phyloP scores from a whole-genome alignment of 2,888 invertebrate species.

The Tholera decimalis region DNA sequence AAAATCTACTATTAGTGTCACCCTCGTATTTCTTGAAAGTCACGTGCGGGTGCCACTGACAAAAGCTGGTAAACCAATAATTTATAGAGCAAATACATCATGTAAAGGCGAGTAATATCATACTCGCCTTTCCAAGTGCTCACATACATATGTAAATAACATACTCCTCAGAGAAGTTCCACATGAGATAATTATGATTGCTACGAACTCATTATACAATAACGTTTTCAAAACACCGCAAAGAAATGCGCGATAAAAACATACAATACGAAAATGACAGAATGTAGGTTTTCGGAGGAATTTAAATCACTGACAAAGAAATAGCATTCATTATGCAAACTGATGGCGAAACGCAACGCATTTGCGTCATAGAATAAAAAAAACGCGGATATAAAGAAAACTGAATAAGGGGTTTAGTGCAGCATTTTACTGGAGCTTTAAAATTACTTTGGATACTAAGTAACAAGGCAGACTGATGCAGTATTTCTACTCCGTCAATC shows the following conservation, averaged over 20 bases:
- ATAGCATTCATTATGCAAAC: constrained; percentile 22
- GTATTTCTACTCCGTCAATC: not conserved
- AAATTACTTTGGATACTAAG: no score
- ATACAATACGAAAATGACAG: constrained; percentile 18
- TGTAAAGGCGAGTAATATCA: not conserved
- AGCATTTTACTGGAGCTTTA: no score
- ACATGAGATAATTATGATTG: constrained; percentile 31
- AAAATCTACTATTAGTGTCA: no score
- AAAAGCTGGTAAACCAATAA: not conserved
- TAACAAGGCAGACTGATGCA: not conserved
- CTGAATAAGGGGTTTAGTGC: not conserved
- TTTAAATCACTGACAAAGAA: constrained; percentile 25
- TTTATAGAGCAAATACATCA: not conserved
- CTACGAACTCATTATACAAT: constrained; percentile 47
- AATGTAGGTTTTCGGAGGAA: constrained; percentile 8
- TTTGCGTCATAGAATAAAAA: not conserved
- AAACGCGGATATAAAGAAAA: not conserved
- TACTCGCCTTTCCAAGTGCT: not conserved
- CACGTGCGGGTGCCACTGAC: no score
- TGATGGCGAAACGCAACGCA: not conserved
- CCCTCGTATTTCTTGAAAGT: no score
- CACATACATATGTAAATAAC: constrained; percentile 28
- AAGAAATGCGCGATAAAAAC: constrained; percentile 32
- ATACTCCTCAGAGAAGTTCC: constrained; percentile 13
- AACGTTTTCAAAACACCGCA: constrained; percentile 33